Base-by-base conservation (phyloP, 1,140 invertebrate species). In the Polypedilum vanderplanki region DNA sequence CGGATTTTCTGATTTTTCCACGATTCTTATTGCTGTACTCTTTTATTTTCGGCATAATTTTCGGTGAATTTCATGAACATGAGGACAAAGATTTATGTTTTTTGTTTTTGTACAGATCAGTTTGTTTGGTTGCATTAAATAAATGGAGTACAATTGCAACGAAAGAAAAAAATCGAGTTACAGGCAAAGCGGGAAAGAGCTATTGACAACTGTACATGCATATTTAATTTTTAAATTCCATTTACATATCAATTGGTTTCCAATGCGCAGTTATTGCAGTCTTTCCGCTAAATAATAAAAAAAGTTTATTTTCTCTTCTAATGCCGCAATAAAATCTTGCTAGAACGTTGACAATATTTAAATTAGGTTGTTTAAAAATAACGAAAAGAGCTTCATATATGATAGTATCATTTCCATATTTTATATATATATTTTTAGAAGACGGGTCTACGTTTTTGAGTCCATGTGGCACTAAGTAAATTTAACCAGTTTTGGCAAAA, bases 1-100 rank as follows among this genome's bases (percentile, higher is more conserved):
- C 17, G 65, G 65, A 70, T 70, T 70, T 70, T 70, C 20, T 20
- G 20, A 70, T 70, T 70, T 70, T 70, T 70, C 65, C 65, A 70
- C 65, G 65, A 70, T 22, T 70, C 65, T 70, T 57, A 57, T 57
- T 57, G n/a, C 12, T 57, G 46, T 57, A 5, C 24, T 33, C n/a
- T 57, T 46, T 46, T 46, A 46, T 46, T 33, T 57, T 57, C 46
- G 46, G 46, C 46, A 57, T 57, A n/a, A 12, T 57, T 57, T 57
- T 57, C n/a, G 46, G 46, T 57, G 46, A 57, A 57, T 57, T 57
- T 57, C 46, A 57, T 57, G 46, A 57, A 57, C 46, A 57, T 57
- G 46, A 57, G 46, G 46, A 57, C 46, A 57, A 57, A 57, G 46
- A 57, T 57, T 57, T 57, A 57, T 57, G 46, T 57, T 57, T 57